Base-by-base conservation (phyloP, 2,113 vertebrate genomes). In the Alosa alosa region DNA sequence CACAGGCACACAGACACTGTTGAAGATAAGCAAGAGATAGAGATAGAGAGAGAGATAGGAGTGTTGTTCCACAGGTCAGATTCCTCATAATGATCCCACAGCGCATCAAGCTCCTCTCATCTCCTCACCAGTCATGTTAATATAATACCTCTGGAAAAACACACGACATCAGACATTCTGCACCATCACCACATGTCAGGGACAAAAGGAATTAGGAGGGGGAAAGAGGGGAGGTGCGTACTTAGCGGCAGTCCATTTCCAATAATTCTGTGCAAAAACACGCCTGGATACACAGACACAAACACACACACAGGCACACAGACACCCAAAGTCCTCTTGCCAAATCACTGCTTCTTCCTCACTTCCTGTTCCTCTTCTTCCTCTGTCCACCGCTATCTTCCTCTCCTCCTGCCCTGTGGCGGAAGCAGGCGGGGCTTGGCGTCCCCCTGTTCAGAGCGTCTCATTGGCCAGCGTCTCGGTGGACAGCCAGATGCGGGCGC, bases 401-500 rank as follows among this genome's bases (percentile, higher is more conserved):
- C 9, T 36, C 68, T 31, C 41, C 60, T 86, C 41, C 87, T 91
- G 72, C 9, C 1, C 64, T 25, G 18, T 41, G 8, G 39, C 10
- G 4, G 22, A 4, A 4, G 17, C 7, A 20, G 31, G 64, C 25
- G 50, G 20, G 36, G 72, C 13, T 8, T 44, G 41, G 41, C 41
- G 41, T 44, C 41, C 25, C 25, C 25, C n/a, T 3, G 0, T 41
- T 95, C 89, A 96, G 18, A 94, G 64, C 36, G 91, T 94, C 89
- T 99, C 98, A 18, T 96, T 98, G 83, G 96, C 96, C 45, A 99
- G 95, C 0, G 98, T 99, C 95, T 99, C 98, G 0, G 97, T 99
- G 52, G 98, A 99, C 46, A 99, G 93, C 98, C 98, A 99, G 89
- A 97, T 99, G 90, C 95, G 99, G 89, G 98, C 97, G 87, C 97